Percentiles rank a stretch among this genome's conserved stretches.
These are phyloP conservation scores for Hylia prasina DNA, from an alignment of 2,113 vertebrate species.

Conservation along the genomic window DNA sequence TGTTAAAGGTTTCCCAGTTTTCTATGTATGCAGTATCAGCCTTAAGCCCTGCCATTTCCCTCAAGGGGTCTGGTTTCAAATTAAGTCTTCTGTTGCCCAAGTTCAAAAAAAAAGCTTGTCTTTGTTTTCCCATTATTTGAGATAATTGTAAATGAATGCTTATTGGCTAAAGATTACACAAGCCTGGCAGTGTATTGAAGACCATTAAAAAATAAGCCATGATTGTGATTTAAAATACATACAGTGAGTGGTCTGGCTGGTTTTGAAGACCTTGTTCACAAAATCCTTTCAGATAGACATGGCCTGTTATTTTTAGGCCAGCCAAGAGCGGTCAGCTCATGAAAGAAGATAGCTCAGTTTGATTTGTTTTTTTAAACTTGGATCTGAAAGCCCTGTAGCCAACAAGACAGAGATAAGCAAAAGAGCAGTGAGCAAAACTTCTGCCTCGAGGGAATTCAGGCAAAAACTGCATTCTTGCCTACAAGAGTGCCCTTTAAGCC, in stretches of 20 bases:
- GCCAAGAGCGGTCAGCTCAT: neutral
- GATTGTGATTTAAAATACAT: neutral
- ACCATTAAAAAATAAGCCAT: neutral
- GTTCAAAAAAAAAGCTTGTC: neutral
- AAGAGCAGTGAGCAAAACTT: neutral
- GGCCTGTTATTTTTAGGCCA: slow-evolving; percentile 39
- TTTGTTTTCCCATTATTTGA: slow-evolving; percentile 39
- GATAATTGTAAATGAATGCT: slow-evolving; percentile 10
- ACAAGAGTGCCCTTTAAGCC: neutral
- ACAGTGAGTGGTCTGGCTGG: neutral
- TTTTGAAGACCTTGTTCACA: neutral
- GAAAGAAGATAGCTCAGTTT: neutral
- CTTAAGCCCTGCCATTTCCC: neutral
- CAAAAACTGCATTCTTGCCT: neutral
- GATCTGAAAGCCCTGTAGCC: slow-evolving; percentile 1
- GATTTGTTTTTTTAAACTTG: slow-evolving; percentile 1
- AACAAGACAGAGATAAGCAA: slow-evolving; percentile 31
- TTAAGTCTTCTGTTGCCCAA: neutral
- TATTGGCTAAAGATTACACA: neutral
- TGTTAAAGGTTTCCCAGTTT: neutral
- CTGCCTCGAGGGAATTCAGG: neutral
- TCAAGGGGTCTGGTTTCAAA: slow-evolving; percentile 14
- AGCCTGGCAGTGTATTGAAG: neutral
- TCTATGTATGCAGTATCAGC: neutral
- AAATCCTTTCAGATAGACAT: neutral